A percentile compares a stretch with the other conserved stretches of the same genome.
These are phyloP conservation scores for Acanthopagrus latus DNA, from an alignment of 2,797 vertebrate species.

Conservation along the genomic window DNA sequence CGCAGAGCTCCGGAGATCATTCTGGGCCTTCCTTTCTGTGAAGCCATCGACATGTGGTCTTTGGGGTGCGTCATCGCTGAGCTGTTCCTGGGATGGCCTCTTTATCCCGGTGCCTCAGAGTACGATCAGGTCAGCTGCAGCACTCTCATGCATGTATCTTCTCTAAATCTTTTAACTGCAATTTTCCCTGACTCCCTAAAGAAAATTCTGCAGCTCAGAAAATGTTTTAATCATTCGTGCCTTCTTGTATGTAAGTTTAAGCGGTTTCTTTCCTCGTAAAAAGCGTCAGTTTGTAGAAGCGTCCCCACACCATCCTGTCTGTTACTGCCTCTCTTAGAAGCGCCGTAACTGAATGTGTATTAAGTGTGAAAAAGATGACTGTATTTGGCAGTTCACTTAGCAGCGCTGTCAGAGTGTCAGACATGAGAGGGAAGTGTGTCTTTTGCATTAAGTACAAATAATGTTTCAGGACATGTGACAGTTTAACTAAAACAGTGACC, in stretches of 20 bases:
- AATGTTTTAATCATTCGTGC: no score
- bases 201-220: no score
- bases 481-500: no score
- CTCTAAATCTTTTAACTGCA: neutral
- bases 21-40: slow-evolving; percentile 96
- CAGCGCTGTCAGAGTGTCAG: neutral
- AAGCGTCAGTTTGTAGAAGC: no score
- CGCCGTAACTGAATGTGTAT: neutral
- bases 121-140: slow-evolving; percentile 93
- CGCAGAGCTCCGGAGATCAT: slow-evolving; percentile 98
- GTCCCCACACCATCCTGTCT: no score
- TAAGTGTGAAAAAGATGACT: neutral
- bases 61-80: slow-evolving; percentile 98
- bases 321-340: no score
- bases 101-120: slow-evolving; percentile 97
- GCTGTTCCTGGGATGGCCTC: slow-evolving; percentile 97
- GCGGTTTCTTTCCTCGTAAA: no score
- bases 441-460: neutral
- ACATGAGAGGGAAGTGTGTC: neutral
- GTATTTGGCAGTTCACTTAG: neutral
- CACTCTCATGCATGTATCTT: neutral
- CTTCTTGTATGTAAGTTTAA: no score
- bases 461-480: neutral
- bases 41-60: slow-evolving; percentile 99
- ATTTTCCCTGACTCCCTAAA: no score